Conservation (phyloP, 2,888 invertebrate genomes). For the Caenorhabditis japonica region DNA sequence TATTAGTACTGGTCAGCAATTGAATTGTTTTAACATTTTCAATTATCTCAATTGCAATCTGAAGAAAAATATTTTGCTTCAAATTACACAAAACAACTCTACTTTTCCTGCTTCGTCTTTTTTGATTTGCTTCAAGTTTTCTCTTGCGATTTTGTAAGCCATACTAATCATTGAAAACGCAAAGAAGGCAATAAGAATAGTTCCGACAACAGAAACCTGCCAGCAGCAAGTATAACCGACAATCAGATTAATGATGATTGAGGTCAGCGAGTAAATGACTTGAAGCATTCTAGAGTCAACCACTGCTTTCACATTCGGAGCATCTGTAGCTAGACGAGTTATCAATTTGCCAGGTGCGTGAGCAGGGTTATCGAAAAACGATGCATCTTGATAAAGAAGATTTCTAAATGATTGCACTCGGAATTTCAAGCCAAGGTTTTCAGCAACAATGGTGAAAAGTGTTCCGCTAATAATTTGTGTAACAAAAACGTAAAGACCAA, state of each 20-base stretch:
- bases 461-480: constrained; percentile 51
- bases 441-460: constrained; percentile 59
- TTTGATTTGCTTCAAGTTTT: constrained; percentile 55
- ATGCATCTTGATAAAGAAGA: constrained; percentile 78
- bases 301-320: constrained; percentile 78
- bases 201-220: constrained; percentile 67
- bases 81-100: neutral
- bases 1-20: constrained; percentile 77
- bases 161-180: constrained; percentile 77
- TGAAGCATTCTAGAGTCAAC: constrained; percentile 77
- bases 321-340: constrained; percentile 78
- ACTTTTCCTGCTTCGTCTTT: constrained; percentile 79
- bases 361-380: constrained; percentile 78
- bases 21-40: constrained; percentile 79
- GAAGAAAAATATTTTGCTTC: constrained; percentile 24
- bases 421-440: constrained; percentile 64
- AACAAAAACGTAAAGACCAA: constrained; percentile 46
- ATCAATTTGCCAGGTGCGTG: constrained; percentile 78
- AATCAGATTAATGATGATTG: constrained; percentile 77
- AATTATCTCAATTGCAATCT: constrained; percentile 78
- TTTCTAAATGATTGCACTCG: constrained; percentile 62
- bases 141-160: constrained; percentile 78
- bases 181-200: constrained; percentile 76
- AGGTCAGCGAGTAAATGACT: constrained; percentile 77
- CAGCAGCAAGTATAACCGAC: constrained; percentile 78